phyloP scores from a whole-genome alignment of 2,797 vertebrate species.

The Lerista edwardsae region DNA sequence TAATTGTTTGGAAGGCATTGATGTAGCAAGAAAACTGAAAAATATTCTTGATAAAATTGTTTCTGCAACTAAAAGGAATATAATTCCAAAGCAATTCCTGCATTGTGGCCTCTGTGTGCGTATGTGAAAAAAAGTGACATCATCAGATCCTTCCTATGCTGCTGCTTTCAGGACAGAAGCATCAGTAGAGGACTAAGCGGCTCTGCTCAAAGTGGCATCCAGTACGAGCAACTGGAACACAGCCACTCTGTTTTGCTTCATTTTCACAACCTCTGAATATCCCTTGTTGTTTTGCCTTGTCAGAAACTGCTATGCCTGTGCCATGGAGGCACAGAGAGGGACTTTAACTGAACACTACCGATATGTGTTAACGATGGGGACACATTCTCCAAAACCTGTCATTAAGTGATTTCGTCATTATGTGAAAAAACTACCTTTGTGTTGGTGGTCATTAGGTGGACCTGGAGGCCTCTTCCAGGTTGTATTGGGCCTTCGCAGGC shows the following conservation, averaged over 20 bases:
- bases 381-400: too few species aligned
- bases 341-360: not conserved
- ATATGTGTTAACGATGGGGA: too few species aligned
- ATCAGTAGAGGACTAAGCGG: not conserved
- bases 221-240: too few species aligned
- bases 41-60: not conserved
- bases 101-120: too few species aligned
- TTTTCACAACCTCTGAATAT: not conserved
- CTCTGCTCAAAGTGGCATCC: not conserved
- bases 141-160: not conserved
- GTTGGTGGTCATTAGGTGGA: too few species aligned
- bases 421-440: too few species aligned
- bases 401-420: too few species aligned
- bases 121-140: not conserved
- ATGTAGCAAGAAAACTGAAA: conserved; percentile 9
- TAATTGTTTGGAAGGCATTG: not conserved
- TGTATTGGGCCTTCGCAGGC: too few species aligned
- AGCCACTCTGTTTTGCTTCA: not conserved
- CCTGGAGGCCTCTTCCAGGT: too few species aligned
- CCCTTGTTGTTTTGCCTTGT: not conserved
- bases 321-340: not conserved
- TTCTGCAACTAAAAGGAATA: not conserved
- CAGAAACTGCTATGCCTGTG: not conserved
- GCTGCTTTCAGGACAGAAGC: not conserved
- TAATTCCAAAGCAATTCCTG: too few species aligned